Percentiles rank a stretch among this genome's conserved stretches.
Conservation (phyloP, 2,797 vertebrate genomes). For the Enteromius afrohamiltoni region DNA sequence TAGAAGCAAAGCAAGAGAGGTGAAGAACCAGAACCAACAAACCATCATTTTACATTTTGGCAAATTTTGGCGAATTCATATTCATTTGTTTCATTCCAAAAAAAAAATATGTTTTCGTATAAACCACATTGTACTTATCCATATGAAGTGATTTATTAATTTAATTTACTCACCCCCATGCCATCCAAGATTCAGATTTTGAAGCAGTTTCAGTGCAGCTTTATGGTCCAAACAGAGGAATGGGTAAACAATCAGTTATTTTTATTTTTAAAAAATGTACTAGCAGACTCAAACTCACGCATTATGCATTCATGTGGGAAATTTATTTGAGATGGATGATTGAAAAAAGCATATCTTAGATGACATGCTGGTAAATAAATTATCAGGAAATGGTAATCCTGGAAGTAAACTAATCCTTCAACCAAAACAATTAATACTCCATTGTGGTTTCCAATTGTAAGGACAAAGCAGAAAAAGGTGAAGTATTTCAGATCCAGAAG, state of each 20-base stretch:
- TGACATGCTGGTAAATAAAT: not conserved
- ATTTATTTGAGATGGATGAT: not conserved
- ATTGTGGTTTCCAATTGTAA: not conserved
- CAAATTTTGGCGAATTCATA: not conserved
- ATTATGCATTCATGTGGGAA: not conserved
- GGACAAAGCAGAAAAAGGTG: not conserved
- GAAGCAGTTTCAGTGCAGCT: not conserved
- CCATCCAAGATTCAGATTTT: not conserved
- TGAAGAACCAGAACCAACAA: not conserved
- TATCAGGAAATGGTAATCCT: not conserved
- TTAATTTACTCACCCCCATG: not conserved
- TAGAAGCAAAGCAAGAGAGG: not conserved
- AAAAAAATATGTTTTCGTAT: rapidly evolving
- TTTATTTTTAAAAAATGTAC: not conserved
- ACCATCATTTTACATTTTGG: not conserved
- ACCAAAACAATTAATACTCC: not conserved
- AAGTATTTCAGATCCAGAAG: not conserved
- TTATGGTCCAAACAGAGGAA: not conserved
- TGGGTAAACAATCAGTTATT: not conserved
- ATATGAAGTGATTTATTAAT: not conserved
- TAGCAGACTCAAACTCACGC: not conserved
- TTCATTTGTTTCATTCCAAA: not conserved
- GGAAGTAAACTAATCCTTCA: not conserved
- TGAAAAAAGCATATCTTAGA: not conserved
- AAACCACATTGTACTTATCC: not conserved